These are phyloP conservation scores for Drosophila neoperkinsi DNA, from an alignment of 2,888 invertebrate genomes.

Conservation along the genomic window DNA sequence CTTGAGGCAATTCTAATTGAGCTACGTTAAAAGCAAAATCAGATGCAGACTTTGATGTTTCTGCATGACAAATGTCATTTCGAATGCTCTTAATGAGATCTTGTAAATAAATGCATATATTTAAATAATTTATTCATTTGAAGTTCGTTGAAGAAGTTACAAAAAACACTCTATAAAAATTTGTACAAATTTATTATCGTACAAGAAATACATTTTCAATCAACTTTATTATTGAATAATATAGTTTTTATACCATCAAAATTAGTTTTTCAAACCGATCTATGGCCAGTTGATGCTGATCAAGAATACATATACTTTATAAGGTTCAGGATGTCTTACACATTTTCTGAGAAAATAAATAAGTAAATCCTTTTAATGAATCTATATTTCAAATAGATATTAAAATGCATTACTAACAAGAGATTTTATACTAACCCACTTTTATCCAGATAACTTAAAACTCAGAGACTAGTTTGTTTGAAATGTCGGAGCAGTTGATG, in stretches of 20 bases:
- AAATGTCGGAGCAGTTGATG: not conserved
- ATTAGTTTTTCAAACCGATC: too few species aligned
- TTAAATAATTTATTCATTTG: not conserved
- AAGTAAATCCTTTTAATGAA: not conserved
- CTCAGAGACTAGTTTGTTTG: not conserved
- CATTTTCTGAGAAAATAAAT: not conserved
- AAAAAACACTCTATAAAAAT: not conserved
- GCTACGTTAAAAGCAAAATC: slow-evolving; percentile 32
- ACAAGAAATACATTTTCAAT: too few species aligned
- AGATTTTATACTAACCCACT: not conserved
- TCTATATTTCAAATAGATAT: not conserved
- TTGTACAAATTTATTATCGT: not conserved
- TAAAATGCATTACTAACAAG: not conserved
- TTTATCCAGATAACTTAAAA: too few species aligned
- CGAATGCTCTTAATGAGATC: not conserved
- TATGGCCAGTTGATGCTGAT: not conserved
- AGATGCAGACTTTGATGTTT: slow-evolving; percentile 42
- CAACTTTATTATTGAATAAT: too few species aligned
- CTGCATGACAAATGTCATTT: slow-evolving; percentile 11
- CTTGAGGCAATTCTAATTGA: slow-evolving; percentile 45
- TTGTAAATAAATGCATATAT: not conserved
- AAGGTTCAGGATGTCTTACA: not conserved
- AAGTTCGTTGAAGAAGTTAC: not conserved
- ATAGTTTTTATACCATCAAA: too few species aligned
- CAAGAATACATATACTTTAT: not conserved